Evolutionary conservation across 2,113 vertebrate species (phyloP), one percentile per base, ranked within the genome.

Genomic region (Entomyzon cyanotis): DNA sequence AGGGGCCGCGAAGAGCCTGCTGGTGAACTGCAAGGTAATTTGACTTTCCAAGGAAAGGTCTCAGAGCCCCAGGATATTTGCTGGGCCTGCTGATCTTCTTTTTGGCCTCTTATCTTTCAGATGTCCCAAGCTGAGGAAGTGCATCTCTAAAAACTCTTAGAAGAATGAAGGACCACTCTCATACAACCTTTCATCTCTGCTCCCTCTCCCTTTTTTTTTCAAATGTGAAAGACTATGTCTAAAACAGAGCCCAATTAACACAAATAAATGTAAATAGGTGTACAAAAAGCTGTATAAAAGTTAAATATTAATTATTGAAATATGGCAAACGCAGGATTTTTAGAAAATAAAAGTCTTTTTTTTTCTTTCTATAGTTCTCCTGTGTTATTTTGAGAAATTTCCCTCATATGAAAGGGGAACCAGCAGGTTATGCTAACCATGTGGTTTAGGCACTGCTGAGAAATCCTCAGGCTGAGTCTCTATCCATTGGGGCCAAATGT

Each of bases 251-350:
- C 81, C 25, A 71, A 35, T 53, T 89, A 84, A 42, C 24, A 23
- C 11, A 69, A 83, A 88, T 56, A 63, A 88, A 94, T 97, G 97
- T 97, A 97, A 96, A 97, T 97, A 97, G 70, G 46, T 96, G 94
- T 97, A 95, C 22, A 96, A 96, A 84, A 93, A 88, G 23, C 23
- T 94, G 90, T 96, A 93, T 92, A 86, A 53, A 94, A 93, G n/a
- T 55, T 90, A 82, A 95, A 58, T 78, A 76, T 85, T 91, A 93
- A 58, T 71, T 93, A 78, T 33, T 90, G 59, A 90, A 90, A 87
- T 73, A 87, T 65, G 94, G 47, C 42, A 75, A 92, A 95, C 65
- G 7, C 25, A 84, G 47, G 9, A 70, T 89, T 97, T 97, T 94
- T 95, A 94, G 76, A 79, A 81, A 97, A 97, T 96, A 96, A 97